A percentile compares a stretch with the other conserved stretches of the same genome.
phyloP scores from a whole-genome alignment of 2,113 vertebrate species.

The Pampusana beccarii region DNA sequence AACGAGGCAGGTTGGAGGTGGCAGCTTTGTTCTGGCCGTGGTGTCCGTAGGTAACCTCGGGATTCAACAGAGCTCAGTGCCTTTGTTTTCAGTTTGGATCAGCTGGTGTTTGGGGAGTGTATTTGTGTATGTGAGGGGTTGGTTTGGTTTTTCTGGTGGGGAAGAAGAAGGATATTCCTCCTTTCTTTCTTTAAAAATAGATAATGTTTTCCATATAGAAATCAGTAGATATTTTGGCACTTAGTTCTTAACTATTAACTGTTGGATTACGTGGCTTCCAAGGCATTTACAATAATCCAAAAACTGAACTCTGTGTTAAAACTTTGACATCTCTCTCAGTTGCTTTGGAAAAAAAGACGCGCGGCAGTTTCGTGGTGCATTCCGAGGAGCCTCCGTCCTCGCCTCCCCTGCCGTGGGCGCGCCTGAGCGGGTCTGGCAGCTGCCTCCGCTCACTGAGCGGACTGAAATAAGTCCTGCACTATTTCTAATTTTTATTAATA shows the following conservation, averaged over 20 bases:
- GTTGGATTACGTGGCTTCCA: not conserved
- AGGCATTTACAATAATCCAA: not conserved
- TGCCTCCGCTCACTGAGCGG: not conserved
- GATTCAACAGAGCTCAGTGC: not conserved
- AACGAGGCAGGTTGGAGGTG: not conserved
- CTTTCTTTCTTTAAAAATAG: not conserved
- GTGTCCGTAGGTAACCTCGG: fast-evolving
- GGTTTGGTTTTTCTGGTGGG: not conserved
- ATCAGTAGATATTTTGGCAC: not conserved
- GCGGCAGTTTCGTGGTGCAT: not conserved
- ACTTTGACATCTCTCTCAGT: not conserved
- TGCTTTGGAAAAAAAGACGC: not conserved
- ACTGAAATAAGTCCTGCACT: not conserved
- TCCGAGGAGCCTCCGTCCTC: not conserved
- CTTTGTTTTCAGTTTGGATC: not conserved
- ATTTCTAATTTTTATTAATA: not conserved
- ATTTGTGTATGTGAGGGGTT: not conserved
- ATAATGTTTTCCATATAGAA: not conserved
- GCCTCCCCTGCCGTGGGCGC: not conserved
- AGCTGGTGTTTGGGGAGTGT: too few species aligned
- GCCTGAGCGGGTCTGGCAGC: not conserved
- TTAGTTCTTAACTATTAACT: not conserved
- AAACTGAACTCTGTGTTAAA: not conserved
- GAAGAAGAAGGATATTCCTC: not conserved
- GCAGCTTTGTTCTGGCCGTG: not conserved